A percentile compares a stretch with the other conserved stretches of the same genome.
Conservation (phyloP, 2,797 vertebrate genomes). For the Takifugu rubripes region DNA sequence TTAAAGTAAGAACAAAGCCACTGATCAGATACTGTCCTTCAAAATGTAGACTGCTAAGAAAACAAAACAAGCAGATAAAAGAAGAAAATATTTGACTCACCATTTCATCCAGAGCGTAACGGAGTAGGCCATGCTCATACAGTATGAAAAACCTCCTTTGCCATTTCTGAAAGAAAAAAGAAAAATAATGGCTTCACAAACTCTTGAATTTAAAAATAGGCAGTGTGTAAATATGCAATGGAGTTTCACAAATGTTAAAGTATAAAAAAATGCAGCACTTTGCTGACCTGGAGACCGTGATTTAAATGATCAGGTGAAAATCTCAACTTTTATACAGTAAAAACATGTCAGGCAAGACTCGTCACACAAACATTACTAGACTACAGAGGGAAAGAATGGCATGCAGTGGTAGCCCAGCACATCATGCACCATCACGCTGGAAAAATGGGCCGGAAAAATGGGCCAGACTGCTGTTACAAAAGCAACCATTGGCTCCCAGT, state of each 20-base stretch:
- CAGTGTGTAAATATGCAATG: neutral
- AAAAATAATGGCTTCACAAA: neutral
- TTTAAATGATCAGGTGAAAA: slow-evolving; percentile 1
- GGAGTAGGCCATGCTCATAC: slow-evolving; percentile 93
- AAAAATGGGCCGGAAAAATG: slow-evolving; percentile 11
- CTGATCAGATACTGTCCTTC: slow-evolving; percentile 1
- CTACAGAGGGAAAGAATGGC: slow-evolving; percentile 4
- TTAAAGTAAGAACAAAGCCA: neutral
- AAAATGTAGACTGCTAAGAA: neutral
- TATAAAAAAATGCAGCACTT: no score
- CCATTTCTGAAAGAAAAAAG: slow-evolving; percentile 85
- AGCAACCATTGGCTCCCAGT: slow-evolving; percentile 10
- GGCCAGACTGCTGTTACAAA: slow-evolving; percentile 6
- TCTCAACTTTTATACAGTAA: neutral
- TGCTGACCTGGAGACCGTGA: no score
- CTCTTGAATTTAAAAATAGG: no score
- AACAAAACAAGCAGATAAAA: neutral
- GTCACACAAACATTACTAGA: slow-evolving; percentile 5
- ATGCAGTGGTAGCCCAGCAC: slow-evolving; percentile 8
- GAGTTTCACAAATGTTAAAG: neutral
- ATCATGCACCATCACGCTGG: slow-evolving; percentile 7
- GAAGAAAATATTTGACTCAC: slow-evolving; percentile 73
- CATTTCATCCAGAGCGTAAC: slow-evolving; percentile 96
- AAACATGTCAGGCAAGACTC: slow-evolving; percentile 5
- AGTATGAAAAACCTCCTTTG: slow-evolving; percentile 97